A percentile compares a stretch with the other conserved stretches of the same genome.
Conservation (phyloP, 2,797 vertebrate genomes). For the Eulemur coronatus region DNA sequence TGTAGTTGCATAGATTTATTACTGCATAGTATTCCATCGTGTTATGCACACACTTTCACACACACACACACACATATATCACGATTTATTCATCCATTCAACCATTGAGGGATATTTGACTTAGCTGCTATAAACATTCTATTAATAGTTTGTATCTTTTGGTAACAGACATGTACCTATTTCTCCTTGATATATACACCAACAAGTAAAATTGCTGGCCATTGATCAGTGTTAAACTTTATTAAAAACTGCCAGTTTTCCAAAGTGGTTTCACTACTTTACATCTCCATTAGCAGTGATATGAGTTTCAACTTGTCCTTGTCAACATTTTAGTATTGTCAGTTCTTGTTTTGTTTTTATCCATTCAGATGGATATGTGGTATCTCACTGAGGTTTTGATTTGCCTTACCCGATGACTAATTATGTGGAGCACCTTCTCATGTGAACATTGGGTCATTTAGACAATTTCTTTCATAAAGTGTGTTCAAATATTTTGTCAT, state of each 20-base stretch:
- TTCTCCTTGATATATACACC: background rate
- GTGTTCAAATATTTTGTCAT: background rate
- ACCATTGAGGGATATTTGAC: background rate
- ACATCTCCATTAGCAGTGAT: background rate
- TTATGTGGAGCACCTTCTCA: background rate
- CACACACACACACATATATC: background rate
- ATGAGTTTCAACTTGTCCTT: background rate
- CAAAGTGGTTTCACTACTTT: background rate
- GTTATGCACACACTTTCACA: rapidly evolving
- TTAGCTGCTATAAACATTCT: background rate
- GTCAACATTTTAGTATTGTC: background rate
- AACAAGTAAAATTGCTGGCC: background rate
- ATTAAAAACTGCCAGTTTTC: constrained; percentile 3
- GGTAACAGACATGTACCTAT: background rate
- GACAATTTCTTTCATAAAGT: background rate
- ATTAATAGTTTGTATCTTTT: background rate
- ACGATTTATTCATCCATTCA: background rate
- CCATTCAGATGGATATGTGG: background rate
- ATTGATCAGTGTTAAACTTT: background rate
- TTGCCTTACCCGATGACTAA: background rate
- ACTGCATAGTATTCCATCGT: background rate
- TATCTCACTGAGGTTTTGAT: background rate
- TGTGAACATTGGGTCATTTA: background rate
- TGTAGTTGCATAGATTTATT: background rate
- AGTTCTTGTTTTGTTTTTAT: background rate